Conservation (phyloP, 2,113 vertebrate genomes). For the Struthio camelus region DNA sequence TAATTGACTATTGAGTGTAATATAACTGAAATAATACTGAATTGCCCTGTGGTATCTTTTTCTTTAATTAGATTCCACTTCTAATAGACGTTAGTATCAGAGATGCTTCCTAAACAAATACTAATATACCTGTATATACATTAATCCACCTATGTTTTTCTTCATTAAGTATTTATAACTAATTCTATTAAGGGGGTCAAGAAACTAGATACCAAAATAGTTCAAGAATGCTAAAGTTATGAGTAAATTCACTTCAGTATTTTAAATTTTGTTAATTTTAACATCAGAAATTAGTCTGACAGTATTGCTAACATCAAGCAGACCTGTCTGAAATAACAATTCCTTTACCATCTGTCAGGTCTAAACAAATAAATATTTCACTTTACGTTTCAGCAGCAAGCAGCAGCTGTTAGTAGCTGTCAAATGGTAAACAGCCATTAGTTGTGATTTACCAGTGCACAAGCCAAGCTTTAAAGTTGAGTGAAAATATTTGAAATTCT, state of each 20-base stretch:
- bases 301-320: neutral
- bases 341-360: neutral
- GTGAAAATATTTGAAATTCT: neutral
- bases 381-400: neutral
- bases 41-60: neutral
- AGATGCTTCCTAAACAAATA: neutral
- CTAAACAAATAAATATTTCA: conserved; percentile 1
- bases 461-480: neutral
- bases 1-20: neutral
- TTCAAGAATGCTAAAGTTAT: neutral
- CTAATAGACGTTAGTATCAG: neutral
- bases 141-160: neutral
- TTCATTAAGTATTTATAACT: neutral
- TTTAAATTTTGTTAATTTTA: neutral
- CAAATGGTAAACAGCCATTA: neutral
- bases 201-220: neutral
- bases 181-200: neutral
- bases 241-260: neutral
- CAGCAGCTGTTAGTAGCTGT: neutral
- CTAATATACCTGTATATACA: neutral
- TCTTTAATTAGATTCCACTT: neutral
- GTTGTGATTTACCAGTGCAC: neutral
- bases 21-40: neutral
- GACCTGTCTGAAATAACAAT: neutral
- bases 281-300: neutral